A percentile compares a stretch with the other conserved stretches of the same genome.
Evolutionary conservation across 2,797 vertebrate species (phyloP).

Genomic region (Xiphorhynchus erythropygius): DNA sequence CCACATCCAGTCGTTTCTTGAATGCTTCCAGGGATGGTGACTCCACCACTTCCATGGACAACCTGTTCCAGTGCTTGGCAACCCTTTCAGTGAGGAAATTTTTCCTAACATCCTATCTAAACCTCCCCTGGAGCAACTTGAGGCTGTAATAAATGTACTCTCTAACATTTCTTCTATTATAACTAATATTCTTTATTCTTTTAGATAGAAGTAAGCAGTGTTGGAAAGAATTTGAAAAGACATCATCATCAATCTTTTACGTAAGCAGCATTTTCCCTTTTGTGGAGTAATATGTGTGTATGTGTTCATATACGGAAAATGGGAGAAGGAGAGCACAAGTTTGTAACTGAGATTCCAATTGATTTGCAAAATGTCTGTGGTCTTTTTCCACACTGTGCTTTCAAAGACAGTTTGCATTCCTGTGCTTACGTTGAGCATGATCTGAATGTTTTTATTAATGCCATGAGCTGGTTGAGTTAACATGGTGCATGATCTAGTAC

Average conservation of each 20-base stretch:
- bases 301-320: not conserved
- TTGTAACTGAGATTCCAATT: not conserved
- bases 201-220: slow-evolving; percentile 72
- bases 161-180: not conserved
- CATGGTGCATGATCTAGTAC: not conserved
- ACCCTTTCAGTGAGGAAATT: not conserved
- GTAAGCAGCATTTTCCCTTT: slow-evolving; percentile 66
- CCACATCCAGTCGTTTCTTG: not conserved
- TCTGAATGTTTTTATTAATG: not conserved
- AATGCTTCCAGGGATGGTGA: not conserved
- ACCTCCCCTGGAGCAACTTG: not conserved
- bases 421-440: not conserved
- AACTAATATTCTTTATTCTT: slow-evolving; percentile 28
- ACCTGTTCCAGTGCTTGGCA: not conserved
- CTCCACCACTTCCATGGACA: not conserved
- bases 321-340: not conserved
- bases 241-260: slow-evolving; percentile 71
- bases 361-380: not conserved
- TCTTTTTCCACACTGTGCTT: not conserved
- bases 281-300: not conserved
- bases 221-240: slow-evolving; percentile 70
- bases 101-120: not conserved
- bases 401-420: not conserved
- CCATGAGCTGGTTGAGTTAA: not conserved
- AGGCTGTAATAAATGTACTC: not conserved